These are phyloP conservation scores for Polydesmus complanatus DNA, from an alignment of 2,888 invertebrate genomes.

Conservation along the genomic window DNA sequence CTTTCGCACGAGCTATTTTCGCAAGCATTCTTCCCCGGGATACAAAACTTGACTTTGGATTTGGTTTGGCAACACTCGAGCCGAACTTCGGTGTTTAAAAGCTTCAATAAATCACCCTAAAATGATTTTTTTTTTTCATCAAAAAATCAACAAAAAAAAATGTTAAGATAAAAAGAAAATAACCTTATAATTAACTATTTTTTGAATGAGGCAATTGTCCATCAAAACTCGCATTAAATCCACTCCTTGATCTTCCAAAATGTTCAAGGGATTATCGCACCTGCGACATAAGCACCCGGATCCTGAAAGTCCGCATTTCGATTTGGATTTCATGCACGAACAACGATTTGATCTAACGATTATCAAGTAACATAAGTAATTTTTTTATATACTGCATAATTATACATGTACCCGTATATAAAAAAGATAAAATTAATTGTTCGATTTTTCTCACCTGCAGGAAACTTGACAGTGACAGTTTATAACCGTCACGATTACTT, in stretches of 20 bases:
- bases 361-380: not conserved
- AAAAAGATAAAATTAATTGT: not conserved
- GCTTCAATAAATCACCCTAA: not conserved
- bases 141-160: not conserved
- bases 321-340: conserved; percentile 11
- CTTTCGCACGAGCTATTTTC: not conserved
- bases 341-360: conserved; percentile 12
- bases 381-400: not conserved
- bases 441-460: conserved; percentile 7
- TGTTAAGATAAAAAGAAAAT: not conserved
- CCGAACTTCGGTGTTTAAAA: not conserved
- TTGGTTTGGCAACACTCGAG: not conserved
- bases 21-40: conserved; percentile 6
- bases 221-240: not conserved
- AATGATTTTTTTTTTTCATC: not conserved
- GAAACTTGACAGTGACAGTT: conserved; percentile 11
- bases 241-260: conserved; percentile 5
- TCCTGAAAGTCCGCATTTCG: conserved; percentile 2
- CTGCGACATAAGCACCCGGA: conserved; percentile 4
- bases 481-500: not conserved
- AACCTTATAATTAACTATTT: conserved; percentile 7
- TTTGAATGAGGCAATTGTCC: conserved; percentile 5
- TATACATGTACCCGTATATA: not conserved
- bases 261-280: conserved; percentile 10
- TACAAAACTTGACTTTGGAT: not conserved